Conservation (phyloP, 1,140 invertebrate genomes). For the Ceratina australensis region DNA sequence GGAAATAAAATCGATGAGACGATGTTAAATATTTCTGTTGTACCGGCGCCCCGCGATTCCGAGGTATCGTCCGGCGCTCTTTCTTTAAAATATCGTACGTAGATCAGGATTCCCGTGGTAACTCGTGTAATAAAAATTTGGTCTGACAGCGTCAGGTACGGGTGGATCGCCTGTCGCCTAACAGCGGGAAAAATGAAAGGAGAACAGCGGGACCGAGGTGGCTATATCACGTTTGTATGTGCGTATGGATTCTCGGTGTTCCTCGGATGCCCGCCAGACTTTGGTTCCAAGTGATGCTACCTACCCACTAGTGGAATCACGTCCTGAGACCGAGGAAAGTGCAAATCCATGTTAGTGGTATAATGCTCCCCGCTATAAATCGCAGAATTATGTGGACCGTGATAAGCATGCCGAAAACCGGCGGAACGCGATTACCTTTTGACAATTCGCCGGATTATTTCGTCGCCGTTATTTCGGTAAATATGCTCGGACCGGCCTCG, state of each 20-base stretch:
- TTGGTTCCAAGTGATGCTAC: conserved; percentile 35
- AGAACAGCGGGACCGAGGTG: neutral
- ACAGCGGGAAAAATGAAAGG: neutral
- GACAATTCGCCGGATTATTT: neutral
- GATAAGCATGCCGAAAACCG: conserved; percentile 61
- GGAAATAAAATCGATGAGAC: no score
- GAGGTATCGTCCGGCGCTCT: no score
- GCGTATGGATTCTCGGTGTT: conserved; percentile 38
- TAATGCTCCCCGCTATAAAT: conserved; percentile 45
- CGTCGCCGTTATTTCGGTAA: neutral
- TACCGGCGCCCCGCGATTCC: no score
- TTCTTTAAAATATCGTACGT: no score
- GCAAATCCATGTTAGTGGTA: conserved; percentile 64
- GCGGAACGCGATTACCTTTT: conserved; percentile 15
- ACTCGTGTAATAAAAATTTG: no score
- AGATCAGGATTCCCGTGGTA: no score
- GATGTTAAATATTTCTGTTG: no score
- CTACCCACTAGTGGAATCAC: conserved; percentile 32
- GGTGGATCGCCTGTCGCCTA: neutral
- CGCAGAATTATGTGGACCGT: conserved; percentile 56
- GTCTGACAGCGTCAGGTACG: neutral
- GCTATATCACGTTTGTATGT: conserved; percentile 10
- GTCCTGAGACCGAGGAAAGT: conserved; percentile 55
- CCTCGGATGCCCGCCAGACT: conserved; percentile 36
- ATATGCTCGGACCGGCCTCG: neutral